Conservation (phyloP, 1,140 invertebrate species). For the Dreissena rostriformis region DNA sequence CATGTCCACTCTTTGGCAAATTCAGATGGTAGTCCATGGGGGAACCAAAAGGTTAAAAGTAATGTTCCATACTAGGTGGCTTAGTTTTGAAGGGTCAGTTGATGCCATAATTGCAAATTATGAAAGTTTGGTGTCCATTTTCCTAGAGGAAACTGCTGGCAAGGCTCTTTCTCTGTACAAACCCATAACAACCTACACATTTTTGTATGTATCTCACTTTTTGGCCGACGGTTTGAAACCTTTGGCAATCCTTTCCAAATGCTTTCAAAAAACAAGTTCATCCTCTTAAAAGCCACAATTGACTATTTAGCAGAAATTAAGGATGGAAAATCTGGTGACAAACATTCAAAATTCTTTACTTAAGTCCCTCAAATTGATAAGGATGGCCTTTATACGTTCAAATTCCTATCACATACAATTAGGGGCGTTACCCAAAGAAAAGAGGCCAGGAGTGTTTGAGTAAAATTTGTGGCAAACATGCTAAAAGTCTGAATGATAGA, state of each 20-base stretch:
- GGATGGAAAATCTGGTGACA: conserved; percentile 10
- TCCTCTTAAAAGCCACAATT: conserved; percentile 21
- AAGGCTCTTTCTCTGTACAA: conserved; percentile 35
- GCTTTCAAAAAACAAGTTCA: conserved; percentile 21
- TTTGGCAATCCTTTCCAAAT: conserved; percentile 36
- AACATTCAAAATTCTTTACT: neutral
- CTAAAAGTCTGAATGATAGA: neutral
- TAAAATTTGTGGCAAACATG: conserved; percentile 15
- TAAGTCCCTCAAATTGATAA: neutral
- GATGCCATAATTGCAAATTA: conserved; percentile 10
- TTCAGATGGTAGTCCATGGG: neutral
- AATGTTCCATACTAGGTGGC: conserved; percentile 38
- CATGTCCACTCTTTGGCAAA: conserved; percentile 24
- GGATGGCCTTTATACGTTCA: conserved; percentile 21
- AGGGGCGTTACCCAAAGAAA: conserved; percentile 2
- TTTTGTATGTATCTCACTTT: conserved; percentile 42
- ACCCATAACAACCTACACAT: conserved; percentile 39
- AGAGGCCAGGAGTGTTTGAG: neutral
- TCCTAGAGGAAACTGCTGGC: conserved; percentile 38
- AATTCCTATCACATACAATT: conserved; percentile 20
- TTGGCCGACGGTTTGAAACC: conserved; percentile 21
- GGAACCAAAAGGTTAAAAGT: conserved; percentile 19
- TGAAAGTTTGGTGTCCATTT: conserved; percentile 20
- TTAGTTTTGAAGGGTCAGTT: conserved; percentile 38
- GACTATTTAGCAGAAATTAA: neutral